Percentiles rank a stretch among this genome's conserved stretches.
phyloP scores from a whole-genome alignment of 2,888 invertebrate species.

The Dysmachus trigonus region DNA sequence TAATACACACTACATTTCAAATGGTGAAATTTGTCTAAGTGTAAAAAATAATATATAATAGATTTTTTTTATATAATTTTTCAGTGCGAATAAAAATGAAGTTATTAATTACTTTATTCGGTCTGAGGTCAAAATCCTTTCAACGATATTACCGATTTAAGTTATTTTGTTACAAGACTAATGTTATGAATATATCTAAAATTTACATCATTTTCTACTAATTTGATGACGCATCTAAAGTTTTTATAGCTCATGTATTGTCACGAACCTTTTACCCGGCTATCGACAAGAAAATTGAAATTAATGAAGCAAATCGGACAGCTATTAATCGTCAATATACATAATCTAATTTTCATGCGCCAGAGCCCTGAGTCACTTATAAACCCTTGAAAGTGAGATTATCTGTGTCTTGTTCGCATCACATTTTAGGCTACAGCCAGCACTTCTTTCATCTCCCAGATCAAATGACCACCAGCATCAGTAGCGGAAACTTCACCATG shows the following conservation, averaged over 20 bases:
- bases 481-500: background rate
- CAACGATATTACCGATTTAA: no score
- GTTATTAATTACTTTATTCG: no score
- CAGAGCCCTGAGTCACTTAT: background rate
- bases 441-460: background rate
- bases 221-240: background rate
- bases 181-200: background rate
- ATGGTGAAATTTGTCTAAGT: no score
- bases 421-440: background rate
- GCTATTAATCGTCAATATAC: slow-evolving; percentile 9
- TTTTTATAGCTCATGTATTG: background rate
- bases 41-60: no score
- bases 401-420: background rate
- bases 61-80: no score
- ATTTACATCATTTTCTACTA: background rate
- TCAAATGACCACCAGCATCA: background rate
- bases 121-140: no score
- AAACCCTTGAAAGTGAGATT: background rate
- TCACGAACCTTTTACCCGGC: slow-evolving; percentile 19
- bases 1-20: no score
- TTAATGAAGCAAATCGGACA: slow-evolving; percentile 24
- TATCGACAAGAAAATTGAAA: slow-evolving; percentile 4
- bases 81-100: no score
- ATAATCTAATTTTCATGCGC: background rate
- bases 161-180: background rate